phyloP scores from a whole-genome alignment of 2,113 vertebrate species.

The Megalops atlanticus region DNA sequence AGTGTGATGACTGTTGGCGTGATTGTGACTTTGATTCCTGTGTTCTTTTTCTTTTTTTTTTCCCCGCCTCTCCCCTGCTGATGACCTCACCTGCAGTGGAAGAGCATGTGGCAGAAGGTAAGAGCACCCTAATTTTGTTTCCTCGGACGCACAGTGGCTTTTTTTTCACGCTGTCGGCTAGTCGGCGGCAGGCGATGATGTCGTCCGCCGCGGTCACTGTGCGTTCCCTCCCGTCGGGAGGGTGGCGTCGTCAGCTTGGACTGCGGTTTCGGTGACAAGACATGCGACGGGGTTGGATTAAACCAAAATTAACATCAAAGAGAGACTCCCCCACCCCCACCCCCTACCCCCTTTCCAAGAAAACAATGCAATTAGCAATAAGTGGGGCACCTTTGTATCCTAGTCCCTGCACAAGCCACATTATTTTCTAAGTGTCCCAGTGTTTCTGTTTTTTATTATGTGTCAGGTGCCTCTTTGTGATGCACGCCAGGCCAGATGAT shows the following conservation, averaged over 20 bases:
- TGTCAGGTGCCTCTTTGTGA: background rate
- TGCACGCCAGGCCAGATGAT: too few species aligned
- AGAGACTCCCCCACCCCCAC: background rate
- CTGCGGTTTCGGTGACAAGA: slow-evolving; percentile 15
- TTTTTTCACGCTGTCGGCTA: background rate
- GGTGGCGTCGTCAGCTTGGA: slow-evolving; percentile 17
- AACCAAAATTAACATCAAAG: background rate
- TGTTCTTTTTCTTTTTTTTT: background rate
- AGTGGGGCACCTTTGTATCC: background rate
- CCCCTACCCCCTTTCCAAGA: background rate
- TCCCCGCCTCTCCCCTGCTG: too few species aligned
- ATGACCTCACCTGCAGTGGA: background rate
- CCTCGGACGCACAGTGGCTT: background rate
- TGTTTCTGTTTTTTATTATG: background rate
- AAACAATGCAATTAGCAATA: background rate
- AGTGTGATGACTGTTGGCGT: background rate
- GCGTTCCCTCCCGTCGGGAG: background rate
- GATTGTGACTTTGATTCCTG: background rate
- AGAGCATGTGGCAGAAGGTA: slow-evolving; percentile 12
- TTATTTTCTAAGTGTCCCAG: background rate
- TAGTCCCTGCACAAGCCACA: background rate
- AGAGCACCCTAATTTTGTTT: background rate
- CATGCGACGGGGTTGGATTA: background rate
- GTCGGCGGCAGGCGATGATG: background rate
- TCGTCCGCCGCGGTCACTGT: background rate